Evolutionary conservation across 2,113 vertebrate species (phyloP).

Genomic region (Felis chaus): DNA sequence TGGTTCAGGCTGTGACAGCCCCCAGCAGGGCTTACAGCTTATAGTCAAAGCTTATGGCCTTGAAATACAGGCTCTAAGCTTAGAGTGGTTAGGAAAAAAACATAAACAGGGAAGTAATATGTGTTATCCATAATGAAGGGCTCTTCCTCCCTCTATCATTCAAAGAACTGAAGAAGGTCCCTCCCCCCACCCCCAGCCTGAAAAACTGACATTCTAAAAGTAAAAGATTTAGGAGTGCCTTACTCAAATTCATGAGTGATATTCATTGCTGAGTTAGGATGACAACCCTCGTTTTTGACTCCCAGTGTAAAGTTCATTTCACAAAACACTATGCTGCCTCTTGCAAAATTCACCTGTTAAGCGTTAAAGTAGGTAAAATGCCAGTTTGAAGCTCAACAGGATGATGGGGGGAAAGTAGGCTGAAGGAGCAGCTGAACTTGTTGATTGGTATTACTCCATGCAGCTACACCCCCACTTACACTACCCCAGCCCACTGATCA

Average conservation of each 20-base stretch:
- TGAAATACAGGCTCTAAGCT: constrained; percentile 35
- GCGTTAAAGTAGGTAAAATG: not conserved
- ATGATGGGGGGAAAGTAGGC: not conserved
- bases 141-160: not conserved
- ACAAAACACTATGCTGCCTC: not conserved
- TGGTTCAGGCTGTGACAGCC: constrained; percentile 12
- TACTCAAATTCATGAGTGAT: not conserved
- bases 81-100: not conserved
- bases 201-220: not conserved
- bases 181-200: too few relatives aligned
- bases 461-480: not conserved
- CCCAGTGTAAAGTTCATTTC: not conserved
- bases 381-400: not conserved
- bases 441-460: constrained; percentile 49
- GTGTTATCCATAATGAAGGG: not conserved
- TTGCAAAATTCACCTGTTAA: not conserved
- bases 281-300: not conserved
- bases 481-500: not conserved
- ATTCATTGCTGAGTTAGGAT: not conserved
- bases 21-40: constrained; percentile 24
- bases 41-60: constrained; percentile 2
- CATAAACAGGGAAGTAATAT: not conserved
- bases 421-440: not conserved
- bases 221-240: not conserved
- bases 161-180: not conserved